Conservation (phyloP, 2,888 invertebrate genomes). For the Drosophila mayaguana region DNA sequence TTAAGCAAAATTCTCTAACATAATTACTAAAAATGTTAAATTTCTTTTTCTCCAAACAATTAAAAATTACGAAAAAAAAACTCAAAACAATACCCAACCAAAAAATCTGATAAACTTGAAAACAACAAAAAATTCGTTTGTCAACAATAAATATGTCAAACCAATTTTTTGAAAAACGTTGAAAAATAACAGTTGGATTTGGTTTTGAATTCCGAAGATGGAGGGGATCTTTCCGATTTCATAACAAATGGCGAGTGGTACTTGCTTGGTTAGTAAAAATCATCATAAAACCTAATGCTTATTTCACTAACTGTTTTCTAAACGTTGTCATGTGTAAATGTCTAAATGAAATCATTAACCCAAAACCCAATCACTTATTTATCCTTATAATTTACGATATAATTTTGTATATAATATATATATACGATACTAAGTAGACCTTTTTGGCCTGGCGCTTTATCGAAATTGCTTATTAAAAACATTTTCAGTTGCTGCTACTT, state of each 20-base stretch:
- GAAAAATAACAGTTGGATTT: conserved; percentile 93
- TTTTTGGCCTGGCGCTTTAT: conserved; percentile 33
- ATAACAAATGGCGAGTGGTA: conserved; percentile 99
- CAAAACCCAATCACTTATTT: conserved; percentile 24
- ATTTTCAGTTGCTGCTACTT: conserved; percentile 51
- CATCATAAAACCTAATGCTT: conserved; percentile 69
- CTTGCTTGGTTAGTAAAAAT: conserved; percentile 93
- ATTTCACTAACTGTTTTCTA: conserved; percentile 64
- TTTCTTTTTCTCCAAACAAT: conserved; percentile 70
- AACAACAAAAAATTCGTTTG: conserved; percentile 46
- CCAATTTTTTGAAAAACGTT: conserved; percentile 55
- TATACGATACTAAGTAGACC: conserved; percentile 21
- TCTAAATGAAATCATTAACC: conserved; percentile 42
- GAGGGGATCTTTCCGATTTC: conserved; percentile 98
- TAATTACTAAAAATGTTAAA: conserved; percentile 61
- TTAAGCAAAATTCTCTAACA: conserved; percentile 51
- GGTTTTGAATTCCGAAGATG: conserved; percentile 95
- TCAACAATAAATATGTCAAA: conserved; percentile 31
- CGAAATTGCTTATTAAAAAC: conserved; percentile 57
- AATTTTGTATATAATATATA: conserved; percentile 29
- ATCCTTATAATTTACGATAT: conserved; percentile 11
- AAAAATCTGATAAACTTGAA: neutral
- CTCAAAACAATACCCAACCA: conserved; percentile 69
- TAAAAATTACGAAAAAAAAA: conserved; percentile 45
- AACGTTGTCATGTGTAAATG: conserved; percentile 71